Base-by-base conservation (phyloP, 92 coral and sea anemone species). In the Isaurus tuberculatus region DNA sequence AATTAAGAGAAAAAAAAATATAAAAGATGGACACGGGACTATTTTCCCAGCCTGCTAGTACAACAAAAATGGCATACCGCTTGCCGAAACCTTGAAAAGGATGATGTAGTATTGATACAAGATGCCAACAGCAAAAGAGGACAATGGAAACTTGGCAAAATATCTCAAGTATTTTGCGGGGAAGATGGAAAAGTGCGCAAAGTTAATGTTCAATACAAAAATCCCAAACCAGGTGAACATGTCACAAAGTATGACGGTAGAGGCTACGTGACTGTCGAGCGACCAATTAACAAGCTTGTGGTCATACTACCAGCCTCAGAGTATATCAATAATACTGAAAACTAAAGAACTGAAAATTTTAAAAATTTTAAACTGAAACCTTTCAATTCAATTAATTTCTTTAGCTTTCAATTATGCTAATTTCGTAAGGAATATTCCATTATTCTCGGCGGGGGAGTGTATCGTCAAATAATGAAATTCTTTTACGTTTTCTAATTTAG, bases 51-150 rank as follows among this genome's bases (percentile, higher is more conserved):
- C 37, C 61, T 87, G 58, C 27, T 91, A 37, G 36, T 87, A 9
- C 43, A 84, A 34, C 88, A 84, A 85, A 91, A 88, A 85, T 91
- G 91, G 93, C 93, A 90, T 40, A 85, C 85, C 42, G 57, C 81
- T 58, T 49, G 71, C 29, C 83, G 93, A 26, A 83, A 90, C 77
- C 46, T 87, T 44, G 77, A 71, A 43, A 61, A 60, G 30, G 88
- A 86, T 57, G 91, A 91, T 69, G 49, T 88, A 65, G 89, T 91
- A 13, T 53, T 89, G 57, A 88, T 91, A 17, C 89, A 88, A 40
- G 46, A 40, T 40, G 46, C 46, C 46, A 2, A 40, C 46, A 1
- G 7, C 46, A 40, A 40, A 40, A 40, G 46, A 40, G 87, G 94
- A 49, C 87, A 87, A 58, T 88, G 92, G 94, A 84, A 79, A 70